phyloP scores from a whole-genome alignment of 1,140 invertebrate genomes.

The Platyscapa corneri region DNA sequence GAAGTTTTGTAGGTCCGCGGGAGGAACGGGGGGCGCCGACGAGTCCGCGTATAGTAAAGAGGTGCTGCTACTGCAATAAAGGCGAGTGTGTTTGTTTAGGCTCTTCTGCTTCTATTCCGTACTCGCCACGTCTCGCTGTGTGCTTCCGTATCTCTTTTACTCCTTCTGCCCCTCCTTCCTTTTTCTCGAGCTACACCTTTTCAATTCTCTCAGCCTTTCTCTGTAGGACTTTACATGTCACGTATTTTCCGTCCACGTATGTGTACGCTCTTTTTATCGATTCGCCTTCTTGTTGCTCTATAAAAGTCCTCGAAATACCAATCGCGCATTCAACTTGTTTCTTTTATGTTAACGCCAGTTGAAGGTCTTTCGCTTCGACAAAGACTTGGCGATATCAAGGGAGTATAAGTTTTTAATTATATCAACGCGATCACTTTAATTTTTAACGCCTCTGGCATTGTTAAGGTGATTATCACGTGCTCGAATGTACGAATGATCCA shows the following conservation, averaged over 20 bases:
- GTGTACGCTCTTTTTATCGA: neutral
- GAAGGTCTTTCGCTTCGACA: neutral
- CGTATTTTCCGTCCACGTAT: neutral
- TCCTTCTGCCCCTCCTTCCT: slow-evolving; percentile 17
- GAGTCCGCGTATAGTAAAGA: slow-evolving; percentile 58
- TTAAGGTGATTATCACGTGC: too few relatives aligned
- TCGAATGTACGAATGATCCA: too few relatives aligned
- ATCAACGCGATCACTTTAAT: neutral
- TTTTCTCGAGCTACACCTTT: slow-evolving; percentile 23
- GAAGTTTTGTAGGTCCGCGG: slow-evolving; percentile 45
- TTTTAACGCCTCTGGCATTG: too few relatives aligned
- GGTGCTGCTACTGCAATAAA: slow-evolving; percentile 65
- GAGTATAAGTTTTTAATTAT: neutral
- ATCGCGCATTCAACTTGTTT: neutral
- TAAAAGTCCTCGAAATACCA: neutral
- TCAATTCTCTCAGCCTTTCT: neutral
- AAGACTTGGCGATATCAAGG: neutral
- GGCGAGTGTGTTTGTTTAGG: slow-evolving; percentile 73
- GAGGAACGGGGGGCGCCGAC: slow-evolving; percentile 52
- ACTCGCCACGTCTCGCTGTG: slow-evolving; percentile 49
- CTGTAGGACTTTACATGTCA: neutral
- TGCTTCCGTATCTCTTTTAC: slow-evolving; percentile 46
- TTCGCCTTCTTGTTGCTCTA: neutral
- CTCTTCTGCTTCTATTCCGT: slow-evolving; percentile 66
- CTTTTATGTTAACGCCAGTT: neutral